Percentiles rank a stretch among this genome's conserved stretches.
These are phyloP conservation scores for Idris sp. DNA, from an alignment of 1,140 invertebrate species.

Conservation along the genomic window DNA sequence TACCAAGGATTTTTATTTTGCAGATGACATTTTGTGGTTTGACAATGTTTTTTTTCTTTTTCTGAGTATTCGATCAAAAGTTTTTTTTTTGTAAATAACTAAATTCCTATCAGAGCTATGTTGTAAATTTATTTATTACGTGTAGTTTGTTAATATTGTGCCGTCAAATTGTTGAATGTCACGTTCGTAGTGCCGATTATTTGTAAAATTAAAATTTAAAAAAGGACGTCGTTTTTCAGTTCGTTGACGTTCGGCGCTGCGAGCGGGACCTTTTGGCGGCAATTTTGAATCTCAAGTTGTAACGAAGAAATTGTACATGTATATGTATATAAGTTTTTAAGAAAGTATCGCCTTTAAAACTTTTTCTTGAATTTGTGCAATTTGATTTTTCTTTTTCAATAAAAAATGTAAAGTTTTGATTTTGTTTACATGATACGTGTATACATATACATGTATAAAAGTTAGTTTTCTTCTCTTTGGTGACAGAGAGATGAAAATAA, in stretches of 20 bases:
- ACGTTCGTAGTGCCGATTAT: slow-evolving; percentile 20
- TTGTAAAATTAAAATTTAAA: no score
- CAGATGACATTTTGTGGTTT: slow-evolving; percentile 35
- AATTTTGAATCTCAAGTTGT: slow-evolving; percentile 11
- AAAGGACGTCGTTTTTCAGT: no score
- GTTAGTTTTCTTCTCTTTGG: slow-evolving; percentile 20
- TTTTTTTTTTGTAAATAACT: slow-evolving; percentile 35
- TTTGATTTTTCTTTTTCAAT: no score
- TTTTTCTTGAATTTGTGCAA: not conserved
- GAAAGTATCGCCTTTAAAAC: not conserved
- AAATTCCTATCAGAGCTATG: slow-evolving; percentile 12
- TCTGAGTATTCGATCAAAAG: no score
- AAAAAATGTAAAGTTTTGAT: no score
- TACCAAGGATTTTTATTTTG: slow-evolving; percentile 20
- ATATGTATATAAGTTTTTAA: no score
- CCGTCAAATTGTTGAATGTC: slow-evolving; percentile 2
- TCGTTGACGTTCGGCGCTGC: slow-evolving; percentile 22
- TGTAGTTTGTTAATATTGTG: slow-evolving; percentile 28
- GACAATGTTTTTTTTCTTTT: no score
- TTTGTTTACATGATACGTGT: not conserved
- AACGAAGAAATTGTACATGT: not conserved
- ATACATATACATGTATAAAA: slow-evolving; percentile 17
- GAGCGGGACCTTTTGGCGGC: slow-evolving; percentile 3
- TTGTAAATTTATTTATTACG: slow-evolving; percentile 47
- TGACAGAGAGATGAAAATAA: slow-evolving; percentile 20